Conservation (phyloP, 2,797 vertebrate species). For the Liparis tanakae region DNA sequence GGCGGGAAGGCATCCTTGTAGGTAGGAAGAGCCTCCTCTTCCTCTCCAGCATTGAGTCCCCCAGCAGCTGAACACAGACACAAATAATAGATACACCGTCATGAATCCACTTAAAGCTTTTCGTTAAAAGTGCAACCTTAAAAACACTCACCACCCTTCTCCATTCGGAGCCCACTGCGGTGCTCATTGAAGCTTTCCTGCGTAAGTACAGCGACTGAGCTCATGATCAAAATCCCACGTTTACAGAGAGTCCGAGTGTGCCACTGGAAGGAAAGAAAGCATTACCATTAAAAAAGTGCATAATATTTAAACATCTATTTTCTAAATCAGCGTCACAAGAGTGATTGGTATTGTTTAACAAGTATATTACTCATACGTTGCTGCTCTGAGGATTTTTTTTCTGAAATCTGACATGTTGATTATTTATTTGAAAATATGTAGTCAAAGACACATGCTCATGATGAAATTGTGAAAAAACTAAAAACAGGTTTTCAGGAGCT, state of each 20-base stretch:
- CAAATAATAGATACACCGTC: background rate
- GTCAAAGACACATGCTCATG: background rate
- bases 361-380: too few relatives aligned
- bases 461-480: background rate
- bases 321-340: background rate
- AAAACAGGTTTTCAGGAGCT: background rate
- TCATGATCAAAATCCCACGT: constrained; percentile 96
- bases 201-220: constrained; percentile 99
- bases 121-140: background rate
- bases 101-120: background rate
- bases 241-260: constrained; percentile 95
- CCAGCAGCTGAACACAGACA: constrained; percentile 63
- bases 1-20: constrained; percentile 99
- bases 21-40: constrained; percentile 96
- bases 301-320: background rate
- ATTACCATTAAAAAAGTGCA: background rate
- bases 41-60: constrained; percentile 89
- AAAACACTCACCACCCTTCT: constrained; percentile 81
- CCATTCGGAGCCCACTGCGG: constrained; percentile 94
- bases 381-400: background rate
- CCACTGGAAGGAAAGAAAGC: constrained; percentile 81
- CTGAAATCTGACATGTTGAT: background rate
- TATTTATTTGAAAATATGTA: background rate
- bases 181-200: constrained; percentile 99
- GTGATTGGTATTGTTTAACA: background rate